Percentiles rank a stretch among this genome's conserved stretches.
phyloP scores from a whole-genome alignment of 2,113 vertebrate genomes.

The Nyctereutes procyonoides region DNA sequence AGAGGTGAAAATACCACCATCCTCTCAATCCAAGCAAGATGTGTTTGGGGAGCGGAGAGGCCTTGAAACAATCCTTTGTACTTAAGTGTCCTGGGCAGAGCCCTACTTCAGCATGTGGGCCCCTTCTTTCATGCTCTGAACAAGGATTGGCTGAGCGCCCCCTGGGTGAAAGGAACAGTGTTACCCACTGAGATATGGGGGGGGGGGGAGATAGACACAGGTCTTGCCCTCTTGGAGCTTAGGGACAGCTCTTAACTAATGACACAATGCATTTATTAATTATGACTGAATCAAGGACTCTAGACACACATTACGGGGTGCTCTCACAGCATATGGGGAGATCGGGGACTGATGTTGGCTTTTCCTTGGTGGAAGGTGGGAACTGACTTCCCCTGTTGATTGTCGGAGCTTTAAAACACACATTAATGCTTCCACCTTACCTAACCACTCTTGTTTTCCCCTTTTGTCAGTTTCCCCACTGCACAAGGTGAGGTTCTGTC shows the following conservation, averaged over 20 bases:
- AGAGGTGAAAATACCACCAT: neutral
- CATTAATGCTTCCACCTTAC: neutral
- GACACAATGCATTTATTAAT: neutral
- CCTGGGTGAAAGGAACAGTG: neutral
- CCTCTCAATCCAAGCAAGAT: neutral
- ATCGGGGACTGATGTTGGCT: neutral
- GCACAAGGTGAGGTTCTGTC: neutral
- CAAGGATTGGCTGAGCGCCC: neutral
- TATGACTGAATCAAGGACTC: neutral
- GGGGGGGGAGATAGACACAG: neutral
- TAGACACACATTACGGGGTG: neutral
- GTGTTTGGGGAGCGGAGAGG: neutral
- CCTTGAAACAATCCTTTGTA: neutral
- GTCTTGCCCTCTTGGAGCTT: neutral
- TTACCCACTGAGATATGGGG: neutral
- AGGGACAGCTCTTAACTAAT: neutral
- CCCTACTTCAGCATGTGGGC: neutral
- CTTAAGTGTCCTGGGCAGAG: neutral
- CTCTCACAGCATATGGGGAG: neutral
- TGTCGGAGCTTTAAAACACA: constrained; percentile 8
- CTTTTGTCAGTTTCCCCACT: neutral
- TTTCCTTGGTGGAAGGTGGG: neutral
- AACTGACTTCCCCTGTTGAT: neutral
- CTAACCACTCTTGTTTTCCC: neutral
- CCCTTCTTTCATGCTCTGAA: neutral